These are phyloP conservation scores for Cyrtonyx montezumae DNA, from an alignment of 2,113 vertebrate species.

Conservation along the genomic window DNA sequence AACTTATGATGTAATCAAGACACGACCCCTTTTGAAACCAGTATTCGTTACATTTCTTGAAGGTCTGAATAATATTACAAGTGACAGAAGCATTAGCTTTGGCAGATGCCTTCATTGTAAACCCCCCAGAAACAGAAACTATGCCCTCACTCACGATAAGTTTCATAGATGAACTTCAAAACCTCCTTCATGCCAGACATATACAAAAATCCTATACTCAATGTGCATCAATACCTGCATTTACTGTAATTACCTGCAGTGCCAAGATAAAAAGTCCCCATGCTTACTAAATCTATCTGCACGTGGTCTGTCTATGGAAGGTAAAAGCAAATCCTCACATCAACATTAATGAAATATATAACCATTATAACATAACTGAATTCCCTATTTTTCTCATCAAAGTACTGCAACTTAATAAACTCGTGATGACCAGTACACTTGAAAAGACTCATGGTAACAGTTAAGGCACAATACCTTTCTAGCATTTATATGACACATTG, in stretches of 20 bases:
- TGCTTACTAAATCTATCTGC: neutral
- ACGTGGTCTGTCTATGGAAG: neutral
- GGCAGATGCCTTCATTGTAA: neutral
- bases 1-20: neutral
- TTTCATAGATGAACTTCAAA: neutral
- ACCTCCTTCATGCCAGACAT: neutral
- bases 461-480: neutral
- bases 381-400: neutral
- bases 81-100: neutral
- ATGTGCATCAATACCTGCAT: neutral
- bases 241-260: neutral
- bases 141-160: neutral
- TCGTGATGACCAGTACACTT: neutral
- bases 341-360: neutral
- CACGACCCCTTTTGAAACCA: neutral
- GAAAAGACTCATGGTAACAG: neutral
- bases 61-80: neutral
- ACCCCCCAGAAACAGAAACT: neutral
- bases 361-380: neutral
- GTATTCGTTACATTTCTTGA: neutral
- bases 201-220: neutral
- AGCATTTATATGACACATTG: neutral
- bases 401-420: neutral
- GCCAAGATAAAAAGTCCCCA: neutral
- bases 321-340: neutral